These are phyloP conservation scores for Campaea margaritaria DNA, from an alignment of 2,888 invertebrate species.

Conservation along the genomic window DNA sequence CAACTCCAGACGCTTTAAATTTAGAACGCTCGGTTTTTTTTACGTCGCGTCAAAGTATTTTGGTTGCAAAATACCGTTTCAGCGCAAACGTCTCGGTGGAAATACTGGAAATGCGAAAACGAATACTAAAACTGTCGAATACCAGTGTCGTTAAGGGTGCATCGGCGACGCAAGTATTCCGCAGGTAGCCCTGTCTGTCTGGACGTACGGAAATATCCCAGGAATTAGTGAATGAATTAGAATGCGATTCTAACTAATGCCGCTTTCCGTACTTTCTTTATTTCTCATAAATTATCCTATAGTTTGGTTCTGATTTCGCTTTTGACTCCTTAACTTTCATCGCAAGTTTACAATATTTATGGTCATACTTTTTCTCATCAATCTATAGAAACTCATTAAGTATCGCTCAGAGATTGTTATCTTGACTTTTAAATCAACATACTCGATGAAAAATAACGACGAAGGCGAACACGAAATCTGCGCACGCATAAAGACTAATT, in stretches of 20 bases:
- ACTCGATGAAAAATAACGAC: constrained; percentile 33
- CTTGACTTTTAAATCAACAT: constrained; percentile 37
- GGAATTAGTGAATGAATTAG: constrained; percentile 44
- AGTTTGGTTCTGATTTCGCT: not conserved
- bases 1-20: constrained; percentile 64
- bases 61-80: constrained; percentile 70
- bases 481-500: constrained; percentile 34
- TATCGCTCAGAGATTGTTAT: constrained; percentile 34
- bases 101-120: constrained; percentile 45
- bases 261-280: constrained; percentile 36
- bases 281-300: constrained; percentile 1
- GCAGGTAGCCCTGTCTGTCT: constrained; percentile 39
- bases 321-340: not conserved
- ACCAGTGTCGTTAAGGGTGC: constrained; percentile 36
- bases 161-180: constrained; percentile 26
- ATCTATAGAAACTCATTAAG: constrained; percentile 24
- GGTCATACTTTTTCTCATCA: constrained; percentile 12
- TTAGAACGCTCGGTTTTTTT: constrained; percentile 64
- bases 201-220: constrained; percentile 40
- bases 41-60: constrained; percentile 66
- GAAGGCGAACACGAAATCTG: constrained; percentile 28
- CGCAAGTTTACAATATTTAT: not conserved
- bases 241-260: constrained; percentile 41
- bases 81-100: constrained; percentile 46
- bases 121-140: constrained; percentile 40